phyloP scores from a whole-genome alignment of 1,140 invertebrate species.

The Nephotettix cincticeps region DNA sequence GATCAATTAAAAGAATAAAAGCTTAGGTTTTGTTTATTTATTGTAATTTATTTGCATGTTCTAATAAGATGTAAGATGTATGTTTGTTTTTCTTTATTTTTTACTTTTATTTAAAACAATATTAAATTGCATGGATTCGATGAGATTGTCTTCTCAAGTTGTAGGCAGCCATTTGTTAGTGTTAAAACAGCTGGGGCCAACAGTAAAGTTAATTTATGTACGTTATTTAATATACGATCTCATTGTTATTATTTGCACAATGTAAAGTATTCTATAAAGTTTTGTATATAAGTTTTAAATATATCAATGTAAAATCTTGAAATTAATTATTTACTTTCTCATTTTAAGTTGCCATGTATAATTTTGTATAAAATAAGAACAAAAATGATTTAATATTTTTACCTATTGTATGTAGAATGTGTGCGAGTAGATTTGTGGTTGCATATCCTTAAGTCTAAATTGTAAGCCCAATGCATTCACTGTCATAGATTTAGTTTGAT shows the following conservation, averaged over 20 bases:
- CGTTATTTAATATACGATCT: slow-evolving; percentile 21
- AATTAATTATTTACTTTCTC: background rate
- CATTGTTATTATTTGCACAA: slow-evolving; percentile 28
- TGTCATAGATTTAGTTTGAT: slow-evolving; percentile 28
- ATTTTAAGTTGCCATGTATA: slow-evolving; percentile 15
- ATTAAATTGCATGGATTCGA: background rate
- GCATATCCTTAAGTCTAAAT: slow-evolving; percentile 8
- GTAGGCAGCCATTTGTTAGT: background rate
- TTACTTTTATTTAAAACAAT: background rate
- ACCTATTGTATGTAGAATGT: slow-evolving; percentile 22
- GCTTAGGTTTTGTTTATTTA: background rate
- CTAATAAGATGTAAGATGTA: background rate
- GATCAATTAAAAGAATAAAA: background rate
- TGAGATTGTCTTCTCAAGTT: background rate
- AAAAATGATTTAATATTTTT: background rate
- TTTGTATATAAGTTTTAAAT: background rate
- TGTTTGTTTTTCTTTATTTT: background rate
- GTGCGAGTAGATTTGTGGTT: background rate
- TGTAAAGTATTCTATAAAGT: slow-evolving; percentile 16
- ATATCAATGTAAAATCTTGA: background rate
- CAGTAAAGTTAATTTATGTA: background rate
- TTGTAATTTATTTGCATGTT: background rate
- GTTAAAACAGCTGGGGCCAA: slow-evolving; percentile 21
- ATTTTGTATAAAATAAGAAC: slow-evolving; percentile 2
- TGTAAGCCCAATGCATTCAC: slow-evolving; percentile 15